Conservation (phyloP, 1,140 invertebrate species). For the Drosophila paulistorum region DNA sequence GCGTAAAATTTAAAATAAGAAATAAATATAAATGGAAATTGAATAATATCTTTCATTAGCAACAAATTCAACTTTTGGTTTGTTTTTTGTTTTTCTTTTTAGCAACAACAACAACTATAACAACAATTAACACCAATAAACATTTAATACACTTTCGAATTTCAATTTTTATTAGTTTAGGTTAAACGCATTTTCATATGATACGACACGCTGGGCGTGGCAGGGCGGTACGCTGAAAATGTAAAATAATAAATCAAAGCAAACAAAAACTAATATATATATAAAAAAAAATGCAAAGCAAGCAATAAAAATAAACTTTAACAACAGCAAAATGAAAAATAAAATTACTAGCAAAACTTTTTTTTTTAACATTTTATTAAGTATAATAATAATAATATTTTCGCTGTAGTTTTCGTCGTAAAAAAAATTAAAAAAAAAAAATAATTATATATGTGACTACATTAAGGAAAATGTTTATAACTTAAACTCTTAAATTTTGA, state of each 20-base stretch:
- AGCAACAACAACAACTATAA: constrained; percentile 26
- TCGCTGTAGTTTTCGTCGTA: constrained; percentile 32
- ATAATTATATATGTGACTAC: background rate
- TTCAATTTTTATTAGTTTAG: constrained; percentile 43
- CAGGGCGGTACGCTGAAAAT: constrained; percentile 15
- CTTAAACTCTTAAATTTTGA: constrained; percentile 78
- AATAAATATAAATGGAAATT: background rate
- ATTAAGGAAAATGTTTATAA: constrained; percentile 44
- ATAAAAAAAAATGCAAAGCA: constrained; percentile 25
- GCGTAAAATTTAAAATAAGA: background rate
- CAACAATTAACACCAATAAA: constrained; percentile 3
- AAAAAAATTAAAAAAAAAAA: constrained; percentile 20
- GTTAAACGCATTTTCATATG: background rate
- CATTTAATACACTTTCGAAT: constrained; percentile 7
- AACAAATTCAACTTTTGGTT: constrained; percentile 2
- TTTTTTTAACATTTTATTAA: constrained; percentile 72
- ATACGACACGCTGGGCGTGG: too few relatives aligned
- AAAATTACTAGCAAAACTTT: constrained; percentile 16
- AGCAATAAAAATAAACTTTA: constrained; percentile 18
- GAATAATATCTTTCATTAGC: constrained; percentile 1
- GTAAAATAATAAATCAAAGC: background rate
- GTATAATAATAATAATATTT: constrained; percentile 39
- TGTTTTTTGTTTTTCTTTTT: background rate
- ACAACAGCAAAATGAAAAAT: constrained; percentile 34
- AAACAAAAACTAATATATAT: background rate